These are phyloP conservation scores for Lutjanus erythropterus DNA, from an alignment of 2,113 vertebrate genomes.

Conservation along the genomic window DNA sequence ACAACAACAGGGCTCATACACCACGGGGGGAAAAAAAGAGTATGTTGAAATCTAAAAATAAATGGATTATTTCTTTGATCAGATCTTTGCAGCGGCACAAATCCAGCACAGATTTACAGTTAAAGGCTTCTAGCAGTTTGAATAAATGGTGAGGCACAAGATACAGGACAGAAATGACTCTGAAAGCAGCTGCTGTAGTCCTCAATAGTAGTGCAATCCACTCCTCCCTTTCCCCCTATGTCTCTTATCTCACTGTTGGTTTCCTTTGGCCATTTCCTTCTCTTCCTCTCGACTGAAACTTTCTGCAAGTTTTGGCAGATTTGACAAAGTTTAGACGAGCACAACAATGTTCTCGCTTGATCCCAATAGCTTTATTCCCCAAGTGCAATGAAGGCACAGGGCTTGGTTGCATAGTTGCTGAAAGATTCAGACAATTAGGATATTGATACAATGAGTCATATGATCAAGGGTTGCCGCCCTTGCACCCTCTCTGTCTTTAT, in stretches of 20 bases:
- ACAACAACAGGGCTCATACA: not conserved
- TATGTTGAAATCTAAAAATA: not conserved
- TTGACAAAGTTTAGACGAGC: conserved; percentile 5
- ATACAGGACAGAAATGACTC: conserved; percentile 7
- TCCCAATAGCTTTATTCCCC: conserved; percentile 16
- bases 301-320: conserved; percentile 52
- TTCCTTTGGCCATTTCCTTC: conserved; percentile 58
- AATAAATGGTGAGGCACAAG: not conserved
- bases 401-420: conserved; percentile 14
- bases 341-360: conserved; percentile 11
- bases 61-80: not conserved
- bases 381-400: conserved; percentile 20
- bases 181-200: conserved; percentile 18
- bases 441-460: conserved; percentile 23
- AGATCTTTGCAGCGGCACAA: not conserved
- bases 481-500: conserved; percentile 2
- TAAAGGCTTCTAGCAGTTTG: not conserved
- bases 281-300: conserved; percentile 40
- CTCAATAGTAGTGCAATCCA: conserved; percentile 19
- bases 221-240: conserved; percentile 30
- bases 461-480: conserved; percentile 6
- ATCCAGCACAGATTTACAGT: not conserved
- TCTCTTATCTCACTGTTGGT: conserved; percentile 51
- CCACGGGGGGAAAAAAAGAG: not conserved
- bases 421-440: conserved; percentile 18